Evolutionary conservation across 2,113 vertebrate species (phyloP).

Genomic region (Muntiacus muntjak): DNA sequence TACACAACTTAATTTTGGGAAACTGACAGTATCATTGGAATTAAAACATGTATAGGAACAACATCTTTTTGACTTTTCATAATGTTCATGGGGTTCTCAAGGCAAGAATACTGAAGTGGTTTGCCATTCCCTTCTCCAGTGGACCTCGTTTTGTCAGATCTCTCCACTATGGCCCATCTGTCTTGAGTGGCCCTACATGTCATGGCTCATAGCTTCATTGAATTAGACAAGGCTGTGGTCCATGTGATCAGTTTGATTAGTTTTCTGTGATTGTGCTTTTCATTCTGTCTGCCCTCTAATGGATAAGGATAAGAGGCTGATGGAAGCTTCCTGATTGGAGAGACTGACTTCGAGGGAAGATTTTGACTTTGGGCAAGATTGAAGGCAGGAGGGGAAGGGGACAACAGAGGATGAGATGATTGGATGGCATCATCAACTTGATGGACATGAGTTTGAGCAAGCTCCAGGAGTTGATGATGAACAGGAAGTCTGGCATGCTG

Average conservation of each 20-base stretch:
- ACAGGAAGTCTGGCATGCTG: not conserved
- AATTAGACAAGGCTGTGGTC: not conserved
- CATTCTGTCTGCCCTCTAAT: not conserved
- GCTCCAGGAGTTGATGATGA: not conserved
- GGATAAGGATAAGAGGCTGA: not conserved
- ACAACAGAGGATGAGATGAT: not conserved
- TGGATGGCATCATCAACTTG: not conserved
- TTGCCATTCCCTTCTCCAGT: not conserved
- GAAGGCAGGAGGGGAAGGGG: not conserved
- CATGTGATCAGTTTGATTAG: not conserved
- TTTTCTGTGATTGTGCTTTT: not conserved
- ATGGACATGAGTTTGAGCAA: not conserved
- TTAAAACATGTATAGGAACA: not conserved
- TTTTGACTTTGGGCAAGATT: not conserved
- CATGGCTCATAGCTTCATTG: not conserved
- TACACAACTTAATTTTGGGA: not conserved
- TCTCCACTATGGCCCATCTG: not conserved
- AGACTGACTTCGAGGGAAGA: not conserved
- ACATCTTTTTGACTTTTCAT: not conserved
- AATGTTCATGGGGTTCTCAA: not conserved
- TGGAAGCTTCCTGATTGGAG: not conserved
- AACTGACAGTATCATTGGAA: not conserved
- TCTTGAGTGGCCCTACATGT: not conserved
- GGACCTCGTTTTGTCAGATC: not conserved
- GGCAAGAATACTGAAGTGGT: not conserved